Evolutionary conservation across 2,888 invertebrate genomes (phyloP).

Genomic region (Acleris laterana): DNA sequence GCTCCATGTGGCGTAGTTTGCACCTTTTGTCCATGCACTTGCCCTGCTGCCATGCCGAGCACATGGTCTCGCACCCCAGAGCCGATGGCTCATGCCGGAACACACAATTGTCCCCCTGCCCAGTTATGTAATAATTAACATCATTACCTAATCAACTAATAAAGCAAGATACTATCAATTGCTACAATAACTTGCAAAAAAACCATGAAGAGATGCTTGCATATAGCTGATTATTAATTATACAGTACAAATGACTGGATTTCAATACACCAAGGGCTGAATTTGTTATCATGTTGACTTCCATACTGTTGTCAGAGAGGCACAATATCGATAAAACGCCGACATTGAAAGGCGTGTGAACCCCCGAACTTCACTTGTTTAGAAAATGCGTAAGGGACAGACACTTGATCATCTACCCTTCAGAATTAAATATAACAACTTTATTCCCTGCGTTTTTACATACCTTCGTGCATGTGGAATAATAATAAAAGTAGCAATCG

Average conservation of each 20-base stretch:
- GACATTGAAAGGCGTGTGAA: constrained; percentile 9
- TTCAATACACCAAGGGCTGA: neutral
- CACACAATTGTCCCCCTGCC: constrained; percentile 90
- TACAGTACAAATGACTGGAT: neutral
- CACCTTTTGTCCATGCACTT: constrained; percentile 91
- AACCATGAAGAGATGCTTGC: neutral
- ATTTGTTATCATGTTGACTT: constrained; percentile 8
- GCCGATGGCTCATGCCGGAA: constrained; percentile 94
- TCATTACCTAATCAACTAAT: constrained; percentile 28
- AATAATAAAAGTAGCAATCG: constrained; percentile 95
- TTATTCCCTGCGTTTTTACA: constrained; percentile 46
- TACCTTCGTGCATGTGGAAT: constrained; percentile 94
- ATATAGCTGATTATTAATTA: neutral
- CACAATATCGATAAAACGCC: constrained; percentile 10
- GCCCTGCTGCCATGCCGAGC: constrained; percentile 92
- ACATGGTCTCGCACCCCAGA: constrained; percentile 92
- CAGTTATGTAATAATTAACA: constrained; percentile 37
- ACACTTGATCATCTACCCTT: constrained; percentile 33
- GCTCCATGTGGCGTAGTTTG: constrained; percentile 93
- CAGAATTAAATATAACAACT: constrained; percentile 37
- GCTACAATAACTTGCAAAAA: neutral
- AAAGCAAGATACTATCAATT: neutral
- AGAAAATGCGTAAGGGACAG: constrained; percentile 36
- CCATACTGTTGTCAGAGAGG: neutral
- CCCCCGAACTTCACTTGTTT: constrained; percentile 30